Percentiles rank a stretch among this genome's conserved stretches.
Conservation (phyloP, 1,140 invertebrate genomes). For the Diorhabda carinulata region DNA sequence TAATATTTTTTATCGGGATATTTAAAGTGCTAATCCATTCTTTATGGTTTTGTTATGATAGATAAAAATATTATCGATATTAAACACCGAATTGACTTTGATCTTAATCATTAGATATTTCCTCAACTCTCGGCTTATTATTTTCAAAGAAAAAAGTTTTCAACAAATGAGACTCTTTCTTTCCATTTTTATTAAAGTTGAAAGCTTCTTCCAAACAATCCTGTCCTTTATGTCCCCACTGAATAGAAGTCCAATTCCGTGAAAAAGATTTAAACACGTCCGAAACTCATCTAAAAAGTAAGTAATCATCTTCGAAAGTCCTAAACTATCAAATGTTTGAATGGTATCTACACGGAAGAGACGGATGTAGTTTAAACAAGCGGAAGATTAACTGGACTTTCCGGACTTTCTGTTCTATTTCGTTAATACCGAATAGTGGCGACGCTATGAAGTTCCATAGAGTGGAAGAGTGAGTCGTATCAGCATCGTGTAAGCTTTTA, state of each 20-base stretch:
- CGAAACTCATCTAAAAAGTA: constrained; percentile 8
- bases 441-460: not conserved
- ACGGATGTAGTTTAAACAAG: constrained; percentile 22
- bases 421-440: constrained; percentile 19
- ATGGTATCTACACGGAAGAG: constrained; percentile 6
- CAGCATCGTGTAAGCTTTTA: constrained; percentile 20
- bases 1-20: too few species aligned
- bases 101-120: too few species aligned
- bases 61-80: too few species aligned
- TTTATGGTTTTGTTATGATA: too few species aligned
- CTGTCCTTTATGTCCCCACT: not conserved
- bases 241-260: not conserved
- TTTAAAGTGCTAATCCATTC: too few species aligned
- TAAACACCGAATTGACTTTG: too few species aligned
- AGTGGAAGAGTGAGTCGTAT: constrained; percentile 19
- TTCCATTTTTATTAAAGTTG: not conserved
- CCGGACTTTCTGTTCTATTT: constrained; percentile 18
- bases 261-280: not conserved
- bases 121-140: too few species aligned
- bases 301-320: constrained; percentile 8
- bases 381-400: constrained; percentile 25
- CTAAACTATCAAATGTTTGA: constrained; percentile 4
- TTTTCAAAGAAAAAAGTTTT: too few species aligned
- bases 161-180: too few species aligned
- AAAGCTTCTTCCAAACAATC: not conserved